Conservation (phyloP, 53 echinoderm and acorn worm species). For the Apostichopus leukothele region DNA sequence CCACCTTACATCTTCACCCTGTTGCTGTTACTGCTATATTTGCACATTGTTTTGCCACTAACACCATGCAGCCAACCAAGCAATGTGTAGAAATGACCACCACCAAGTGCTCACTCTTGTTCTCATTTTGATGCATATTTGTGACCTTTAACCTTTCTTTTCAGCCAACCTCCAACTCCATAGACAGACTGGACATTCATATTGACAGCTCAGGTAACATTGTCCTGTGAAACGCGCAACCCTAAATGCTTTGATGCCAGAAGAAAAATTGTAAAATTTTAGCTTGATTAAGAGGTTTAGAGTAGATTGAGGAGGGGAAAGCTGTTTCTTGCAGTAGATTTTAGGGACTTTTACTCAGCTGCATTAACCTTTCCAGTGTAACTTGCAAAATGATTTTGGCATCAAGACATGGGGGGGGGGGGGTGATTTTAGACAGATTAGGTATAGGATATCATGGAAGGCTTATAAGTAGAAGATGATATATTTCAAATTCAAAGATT, state of each 20-base stretch:
- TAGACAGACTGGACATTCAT: constrained; percentile 38
- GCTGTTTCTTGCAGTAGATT: too few relatives aligned
- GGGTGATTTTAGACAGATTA: too few relatives aligned
- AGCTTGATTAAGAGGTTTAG: too few relatives aligned
- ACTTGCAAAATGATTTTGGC: too few relatives aligned
- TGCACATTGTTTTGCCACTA: neutral
- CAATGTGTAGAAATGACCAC: neutral
- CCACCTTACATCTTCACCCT: neutral
- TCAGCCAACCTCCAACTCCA: constrained; percentile 44
- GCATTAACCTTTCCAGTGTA: too few relatives aligned
- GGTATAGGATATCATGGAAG: too few relatives aligned
- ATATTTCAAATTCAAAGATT: too few relatives aligned
- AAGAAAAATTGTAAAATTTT: neutral
- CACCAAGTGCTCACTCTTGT: neutral
- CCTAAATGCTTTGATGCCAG: neutral
- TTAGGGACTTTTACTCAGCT: too few relatives aligned
- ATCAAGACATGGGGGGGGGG: too few relatives aligned
- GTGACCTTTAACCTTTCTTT: constrained; percentile 38
- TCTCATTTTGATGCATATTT: constrained; percentile 24
- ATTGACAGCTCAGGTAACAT: constrained; percentile 29
- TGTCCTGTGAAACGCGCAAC: neutral
- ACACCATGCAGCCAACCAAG: neutral
- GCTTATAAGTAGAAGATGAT: too few relatives aligned
- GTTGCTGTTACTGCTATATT: neutral
- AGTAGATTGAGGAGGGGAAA: too few relatives aligned